Percentiles rank a stretch among this genome's conserved stretches.
These are phyloP conservation scores for Henricia sp. DNA, from an alignment of 53 echinoderm and acorn worm genomes.

Conservation along the genomic window DNA sequence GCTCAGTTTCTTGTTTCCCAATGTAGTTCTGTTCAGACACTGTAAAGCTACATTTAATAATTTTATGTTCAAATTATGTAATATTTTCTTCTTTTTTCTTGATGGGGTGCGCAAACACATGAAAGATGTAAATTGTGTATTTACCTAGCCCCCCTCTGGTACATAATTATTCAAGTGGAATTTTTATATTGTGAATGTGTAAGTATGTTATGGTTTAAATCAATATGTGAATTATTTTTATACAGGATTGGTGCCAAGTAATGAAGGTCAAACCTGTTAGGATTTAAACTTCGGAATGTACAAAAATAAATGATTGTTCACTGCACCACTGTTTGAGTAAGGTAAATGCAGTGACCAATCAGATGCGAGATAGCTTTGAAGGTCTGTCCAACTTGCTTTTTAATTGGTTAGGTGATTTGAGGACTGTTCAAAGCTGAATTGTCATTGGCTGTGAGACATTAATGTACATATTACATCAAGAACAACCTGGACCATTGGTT, in stretches of 20 bases:
- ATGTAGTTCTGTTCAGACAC: too few relatives aligned
- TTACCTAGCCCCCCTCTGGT: not conserved
- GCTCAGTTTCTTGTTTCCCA: too few relatives aligned
- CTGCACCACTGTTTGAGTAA: not conserved
- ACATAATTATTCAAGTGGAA: conserved; percentile 7
- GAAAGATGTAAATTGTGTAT: conserved; percentile 2
- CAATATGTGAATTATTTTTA: conserved; percentile 30
- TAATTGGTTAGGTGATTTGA: conserved; percentile 2
- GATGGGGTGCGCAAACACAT: too few relatives aligned
- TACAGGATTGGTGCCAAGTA: conserved; percentile 48
- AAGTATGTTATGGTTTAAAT: not conserved
- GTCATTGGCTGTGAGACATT: conserved; percentile 46
- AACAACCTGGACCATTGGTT: not conserved
- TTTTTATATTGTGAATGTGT: conserved; percentile 9
- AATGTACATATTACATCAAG: conserved; percentile 39
- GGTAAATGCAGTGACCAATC: conserved; percentile 35
- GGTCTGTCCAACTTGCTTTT: conserved; percentile 29
- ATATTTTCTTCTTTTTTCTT: too few relatives aligned
- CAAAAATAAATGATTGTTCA: conserved; percentile 54
- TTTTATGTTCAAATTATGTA: too few relatives aligned
- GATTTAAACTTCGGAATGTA: conserved; percentile 1
- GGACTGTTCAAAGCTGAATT: conserved; percentile 42
- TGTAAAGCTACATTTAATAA: too few relatives aligned
- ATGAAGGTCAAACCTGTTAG: conserved; percentile 27
- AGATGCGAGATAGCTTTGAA: not conserved